Evolutionary conservation across 2,113 vertebrate species (phyloP).

Genomic region (Dendrocopos noguchii): DNA sequence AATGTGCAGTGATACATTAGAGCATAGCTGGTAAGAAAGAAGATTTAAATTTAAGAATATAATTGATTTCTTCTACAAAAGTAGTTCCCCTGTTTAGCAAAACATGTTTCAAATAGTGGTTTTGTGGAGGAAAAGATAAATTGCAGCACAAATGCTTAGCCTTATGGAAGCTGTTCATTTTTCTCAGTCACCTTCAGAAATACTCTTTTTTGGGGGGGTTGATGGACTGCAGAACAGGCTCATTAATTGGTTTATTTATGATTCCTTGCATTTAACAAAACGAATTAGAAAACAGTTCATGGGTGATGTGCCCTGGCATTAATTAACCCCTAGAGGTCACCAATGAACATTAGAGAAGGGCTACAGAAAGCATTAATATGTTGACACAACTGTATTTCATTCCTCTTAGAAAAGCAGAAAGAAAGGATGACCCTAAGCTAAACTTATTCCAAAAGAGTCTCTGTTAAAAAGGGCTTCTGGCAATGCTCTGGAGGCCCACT

Average conservation of each 20-base stretch:
- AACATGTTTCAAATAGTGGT: constrained; percentile 37
- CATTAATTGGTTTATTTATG: constrained; percentile 42
- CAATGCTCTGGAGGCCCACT: background rate
- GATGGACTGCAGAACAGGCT: background rate
- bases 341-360: constrained; percentile 6
- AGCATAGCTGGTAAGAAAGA: constrained; percentile 12
- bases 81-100: constrained; percentile 46
- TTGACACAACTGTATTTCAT: background rate
- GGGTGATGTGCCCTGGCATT: constrained; percentile 8
- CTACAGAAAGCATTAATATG: background rate
- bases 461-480: background rate
- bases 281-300: constrained; percentile 43
- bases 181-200: constrained; percentile 42
- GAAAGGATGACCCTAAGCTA: background rate
- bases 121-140: constrained; percentile 53
- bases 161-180: constrained; percentile 34
- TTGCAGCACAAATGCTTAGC: constrained; percentile 27
- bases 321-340: constrained; percentile 33
- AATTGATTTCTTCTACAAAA: constrained; percentile 71
- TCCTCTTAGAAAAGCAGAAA: background rate
- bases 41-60: constrained; percentile 56
- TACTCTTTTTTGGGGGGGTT: background rate
- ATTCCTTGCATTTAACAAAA: constrained; percentile 32
- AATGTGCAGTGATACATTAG: constrained; percentile 60
- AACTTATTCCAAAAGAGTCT: background rate